phyloP scores from a whole-genome alignment of 2,888 invertebrate species.

The Baccha elongata region DNA sequence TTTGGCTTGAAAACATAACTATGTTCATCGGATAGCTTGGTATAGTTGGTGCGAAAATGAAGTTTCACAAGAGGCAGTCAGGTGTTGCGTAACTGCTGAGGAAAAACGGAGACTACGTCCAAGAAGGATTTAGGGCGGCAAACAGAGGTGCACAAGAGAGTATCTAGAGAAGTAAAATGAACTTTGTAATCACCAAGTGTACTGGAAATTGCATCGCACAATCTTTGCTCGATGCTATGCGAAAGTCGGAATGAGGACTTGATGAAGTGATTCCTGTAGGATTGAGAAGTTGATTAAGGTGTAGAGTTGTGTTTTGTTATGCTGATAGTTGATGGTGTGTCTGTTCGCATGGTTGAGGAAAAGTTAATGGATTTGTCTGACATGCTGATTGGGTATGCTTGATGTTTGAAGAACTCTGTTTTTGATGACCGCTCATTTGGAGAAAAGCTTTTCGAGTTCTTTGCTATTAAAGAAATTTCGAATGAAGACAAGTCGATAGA shows the following conservation, averaged over 20 bases:
- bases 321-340: constrained; percentile 2
- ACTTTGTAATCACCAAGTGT: constrained; percentile 35
- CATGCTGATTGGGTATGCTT: constrained; percentile 5
- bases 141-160: no score
- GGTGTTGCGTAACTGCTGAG: no score
- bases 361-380: constrained; percentile 45
- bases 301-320: constrained; percentile 36
- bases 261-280: constrained; percentile 48
- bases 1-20: not conserved
- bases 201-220: constrained; percentile 48
- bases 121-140: not conserved
- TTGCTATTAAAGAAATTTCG: not conserved
- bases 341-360: constrained; percentile 23
- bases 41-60: constrained; percentile 18
- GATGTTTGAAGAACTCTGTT: constrained; percentile 2
- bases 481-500: not conserved
- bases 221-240: constrained; percentile 6
- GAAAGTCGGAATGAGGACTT: constrained; percentile 2
- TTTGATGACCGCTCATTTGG: constrained; percentile 15
- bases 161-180: constrained; percentile 30
- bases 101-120: no score
- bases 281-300: constrained; percentile 56
- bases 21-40: not conserved
- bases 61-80: constrained; percentile 28
- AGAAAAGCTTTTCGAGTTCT: not conserved